Percentiles rank a stretch among this genome's conserved stretches.
Conservation (phyloP, 30 jellyfish, hydroid and myxozoan genomes). For the Aurelia coerulea region DNA sequence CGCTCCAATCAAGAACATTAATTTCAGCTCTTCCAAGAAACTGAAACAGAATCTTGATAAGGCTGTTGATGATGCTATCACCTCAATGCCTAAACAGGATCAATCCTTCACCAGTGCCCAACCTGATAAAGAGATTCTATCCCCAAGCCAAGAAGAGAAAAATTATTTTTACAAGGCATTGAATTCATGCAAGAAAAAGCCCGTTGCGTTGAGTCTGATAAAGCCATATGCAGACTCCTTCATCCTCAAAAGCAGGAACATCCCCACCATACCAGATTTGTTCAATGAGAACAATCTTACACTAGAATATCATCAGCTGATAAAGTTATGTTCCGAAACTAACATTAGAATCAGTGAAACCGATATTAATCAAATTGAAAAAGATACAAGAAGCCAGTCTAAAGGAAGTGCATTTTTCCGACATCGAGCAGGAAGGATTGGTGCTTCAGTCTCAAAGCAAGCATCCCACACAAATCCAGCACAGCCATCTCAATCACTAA, state of each 20-base stretch:
- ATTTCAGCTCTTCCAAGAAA: not conserved
- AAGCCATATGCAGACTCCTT: slow-evolving; percentile 49
- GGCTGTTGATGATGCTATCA: slow-evolving; percentile 31
- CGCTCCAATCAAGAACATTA: slow-evolving; percentile 40
- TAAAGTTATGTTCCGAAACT: slow-evolving; percentile 20
- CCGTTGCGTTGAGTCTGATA: slow-evolving; percentile 46
- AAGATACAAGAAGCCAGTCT: slow-evolving; percentile 68
- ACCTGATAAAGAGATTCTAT: not conserved
- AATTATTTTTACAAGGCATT: slow-evolving; percentile 2
- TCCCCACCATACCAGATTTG: slow-evolving; percentile 34
- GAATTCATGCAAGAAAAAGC: slow-evolving; percentile 25
- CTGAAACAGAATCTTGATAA: not conserved
- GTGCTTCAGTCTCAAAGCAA: slow-evolving; percentile 7
- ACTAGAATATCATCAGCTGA: slow-evolving; percentile 47
- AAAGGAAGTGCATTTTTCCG: slow-evolving; percentile 44
- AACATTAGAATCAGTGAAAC: slow-evolving; percentile 25
- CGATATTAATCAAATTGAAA: slow-evolving; percentile 31
- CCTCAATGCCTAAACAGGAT: slow-evolving; percentile 42
- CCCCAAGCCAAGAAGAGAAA: slow-evolving; percentile 49
- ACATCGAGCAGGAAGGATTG: slow-evolving; percentile 67
- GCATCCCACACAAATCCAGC: not conserved
- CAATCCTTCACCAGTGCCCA: slow-evolving; percentile 31
- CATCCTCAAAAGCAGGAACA: slow-evolving; percentile 38
- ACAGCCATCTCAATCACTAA: slow-evolving; percentile 59
- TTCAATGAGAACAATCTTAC: slow-evolving; percentile 13